Conservation (phyloP, 2,888 invertebrate genomes). For the Diploptera punctata region DNA sequence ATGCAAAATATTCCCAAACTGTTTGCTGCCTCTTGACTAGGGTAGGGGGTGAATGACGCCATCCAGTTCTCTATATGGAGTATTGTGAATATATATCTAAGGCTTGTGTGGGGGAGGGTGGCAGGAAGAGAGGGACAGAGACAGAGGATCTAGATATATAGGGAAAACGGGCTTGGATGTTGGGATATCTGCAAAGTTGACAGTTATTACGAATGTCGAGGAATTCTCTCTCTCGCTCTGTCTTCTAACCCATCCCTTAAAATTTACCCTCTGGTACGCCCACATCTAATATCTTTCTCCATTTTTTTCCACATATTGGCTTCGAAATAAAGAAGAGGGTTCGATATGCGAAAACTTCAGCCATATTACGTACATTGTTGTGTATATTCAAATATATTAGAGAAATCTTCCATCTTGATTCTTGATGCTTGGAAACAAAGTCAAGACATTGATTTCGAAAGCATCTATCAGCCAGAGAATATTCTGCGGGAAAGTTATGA, state of each 20-base stretch:
- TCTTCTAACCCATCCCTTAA: background rate
- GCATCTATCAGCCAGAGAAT: background rate
- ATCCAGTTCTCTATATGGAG: slow-evolving; percentile 5
- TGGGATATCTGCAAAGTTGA: slow-evolving; percentile 39
- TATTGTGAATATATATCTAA: slow-evolving; percentile 28
- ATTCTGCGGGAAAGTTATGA: no score
- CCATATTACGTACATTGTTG: background rate
- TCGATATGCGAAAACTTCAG: slow-evolving; percentile 15
- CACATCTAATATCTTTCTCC: slow-evolving; percentile 18
- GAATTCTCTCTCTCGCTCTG: slow-evolving; percentile 25
- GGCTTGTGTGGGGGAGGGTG: background rate
- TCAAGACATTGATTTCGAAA: slow-evolving; percentile 3
- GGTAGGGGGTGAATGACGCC: slow-evolving; percentile 28
- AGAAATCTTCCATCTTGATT: slow-evolving; percentile 20
- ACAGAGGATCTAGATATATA: slow-evolving; percentile 28
- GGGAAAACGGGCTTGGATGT: slow-evolving; percentile 32
- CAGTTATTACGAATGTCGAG: slow-evolving; percentile 43
- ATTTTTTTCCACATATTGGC: slow-evolving; percentile 30
- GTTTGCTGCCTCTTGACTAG: slow-evolving; percentile 27
- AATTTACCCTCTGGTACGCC: slow-evolving; percentile 7
- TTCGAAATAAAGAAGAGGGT: slow-evolving; percentile 19
- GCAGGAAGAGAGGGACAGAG: slow-evolving; percentile 22
- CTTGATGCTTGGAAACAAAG: slow-evolving; percentile 12
- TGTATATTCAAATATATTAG: slow-evolving; percentile 5
- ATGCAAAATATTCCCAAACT: slow-evolving; percentile 40